Conservation (phyloP, 1,140 invertebrate genomes). For the Drosophila seguyi region DNA sequence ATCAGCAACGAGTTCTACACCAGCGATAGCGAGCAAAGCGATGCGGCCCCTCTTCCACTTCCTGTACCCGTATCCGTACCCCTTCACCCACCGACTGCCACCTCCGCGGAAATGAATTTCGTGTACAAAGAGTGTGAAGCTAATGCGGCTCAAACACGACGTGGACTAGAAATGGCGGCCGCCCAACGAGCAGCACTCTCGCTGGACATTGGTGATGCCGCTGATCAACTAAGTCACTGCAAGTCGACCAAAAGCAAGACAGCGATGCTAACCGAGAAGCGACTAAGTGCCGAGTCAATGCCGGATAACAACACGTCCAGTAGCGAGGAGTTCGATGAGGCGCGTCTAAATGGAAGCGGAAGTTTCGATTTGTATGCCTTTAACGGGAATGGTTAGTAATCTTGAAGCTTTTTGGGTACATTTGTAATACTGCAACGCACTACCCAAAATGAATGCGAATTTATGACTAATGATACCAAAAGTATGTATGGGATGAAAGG, state of each 20-base stretch:
- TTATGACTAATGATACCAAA: too few species aligned
- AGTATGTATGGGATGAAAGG: too few species aligned
- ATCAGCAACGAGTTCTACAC: conserved; percentile 77
- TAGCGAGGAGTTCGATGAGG: conserved; percentile 74
- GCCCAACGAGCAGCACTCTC: conserved; percentile 65
- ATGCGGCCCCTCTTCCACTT: conserved; percentile 44
- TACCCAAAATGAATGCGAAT: too few species aligned
- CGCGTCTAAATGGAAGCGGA: conserved; percentile 64
- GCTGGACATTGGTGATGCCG: conserved; percentile 67
- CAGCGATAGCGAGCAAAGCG: conserved; percentile 67
- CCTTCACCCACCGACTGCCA: conserved; percentile 30
- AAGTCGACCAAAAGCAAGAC: conserved; percentile 67
- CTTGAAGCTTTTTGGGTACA: too few species aligned
- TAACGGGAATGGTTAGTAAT: conserved; percentile 85
- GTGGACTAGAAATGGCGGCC: conserved; percentile 64
- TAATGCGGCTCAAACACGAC: conserved; percentile 51
- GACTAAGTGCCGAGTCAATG: conserved; percentile 73
- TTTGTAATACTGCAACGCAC: too few species aligned
- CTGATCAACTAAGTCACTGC: conserved; percentile 49
- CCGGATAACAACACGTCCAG: conserved; percentile 76
- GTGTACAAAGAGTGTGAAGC: conserved; percentile 71
- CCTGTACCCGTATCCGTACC: conserved; percentile 41
- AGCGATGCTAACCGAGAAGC: conserved; percentile 71
- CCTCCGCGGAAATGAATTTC: conserved; percentile 57
- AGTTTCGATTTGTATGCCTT: conserved; percentile 64